These are phyloP conservation scores for Anableps anableps DNA, from an alignment of 2,797 vertebrate genomes.

Conservation along the genomic window DNA sequence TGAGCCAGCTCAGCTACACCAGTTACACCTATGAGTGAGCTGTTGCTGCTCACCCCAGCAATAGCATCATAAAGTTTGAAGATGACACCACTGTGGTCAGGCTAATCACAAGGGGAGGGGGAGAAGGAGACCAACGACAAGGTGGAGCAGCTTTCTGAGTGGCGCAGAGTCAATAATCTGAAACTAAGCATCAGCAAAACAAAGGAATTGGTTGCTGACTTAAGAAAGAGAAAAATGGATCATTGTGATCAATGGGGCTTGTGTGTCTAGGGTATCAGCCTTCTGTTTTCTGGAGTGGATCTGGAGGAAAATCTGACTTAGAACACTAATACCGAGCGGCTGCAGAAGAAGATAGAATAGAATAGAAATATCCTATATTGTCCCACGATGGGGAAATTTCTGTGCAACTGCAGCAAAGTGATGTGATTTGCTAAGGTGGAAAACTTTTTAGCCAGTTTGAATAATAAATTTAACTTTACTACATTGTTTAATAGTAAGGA, in stretches of 20 bases:
- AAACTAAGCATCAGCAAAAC: neutral
- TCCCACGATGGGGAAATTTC: no score
- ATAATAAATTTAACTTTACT: no score
- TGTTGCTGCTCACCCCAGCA: no score
- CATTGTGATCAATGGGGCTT: neutral
- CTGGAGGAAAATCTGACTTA: neutral
- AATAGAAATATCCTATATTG: no score
- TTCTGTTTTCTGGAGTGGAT: neutral
- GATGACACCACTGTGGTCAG: no score
- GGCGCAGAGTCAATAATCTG: neutral
- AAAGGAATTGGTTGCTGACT: neutral
- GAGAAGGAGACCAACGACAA: neutral
- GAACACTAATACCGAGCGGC: neutral
- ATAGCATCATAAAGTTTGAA: no score
- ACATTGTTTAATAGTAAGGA: no score
- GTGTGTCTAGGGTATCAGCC: no score
- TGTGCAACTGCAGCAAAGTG: no score
- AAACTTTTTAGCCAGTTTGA: no score
- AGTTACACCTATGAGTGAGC: neutral
- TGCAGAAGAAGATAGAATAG: neutral
- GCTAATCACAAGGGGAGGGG: no score
- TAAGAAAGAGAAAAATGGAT: neutral
- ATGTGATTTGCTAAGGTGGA: no score
- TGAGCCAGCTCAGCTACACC: neutral
- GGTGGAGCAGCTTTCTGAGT: neutral